Conservation (phyloP, 2,888 invertebrate species). For the Furcula furcula region DNA sequence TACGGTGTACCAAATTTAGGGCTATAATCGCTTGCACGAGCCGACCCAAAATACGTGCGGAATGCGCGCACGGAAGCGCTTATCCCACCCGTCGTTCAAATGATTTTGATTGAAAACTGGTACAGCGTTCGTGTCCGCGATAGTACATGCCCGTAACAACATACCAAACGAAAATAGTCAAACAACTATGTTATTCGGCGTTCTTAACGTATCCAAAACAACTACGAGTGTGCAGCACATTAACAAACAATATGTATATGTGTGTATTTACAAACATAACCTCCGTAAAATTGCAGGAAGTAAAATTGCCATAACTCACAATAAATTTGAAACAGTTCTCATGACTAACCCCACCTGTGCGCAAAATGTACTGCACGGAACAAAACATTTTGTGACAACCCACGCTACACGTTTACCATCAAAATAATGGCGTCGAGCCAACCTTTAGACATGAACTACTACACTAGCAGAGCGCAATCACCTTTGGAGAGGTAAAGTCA, state of each 20-base stretch:
- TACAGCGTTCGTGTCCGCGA: too few relatives aligned
- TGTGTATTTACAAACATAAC: neutral
- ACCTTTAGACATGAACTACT: constrained; percentile 51
- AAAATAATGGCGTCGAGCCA: constrained; percentile 78
- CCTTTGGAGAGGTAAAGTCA: constrained; percentile 59
- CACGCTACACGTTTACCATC: constrained; percentile 64
- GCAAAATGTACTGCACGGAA: constrained; percentile 42
- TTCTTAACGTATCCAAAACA: neutral
- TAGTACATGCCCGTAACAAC: too few relatives aligned
- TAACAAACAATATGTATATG: neutral
- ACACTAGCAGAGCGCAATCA: constrained; percentile 66
- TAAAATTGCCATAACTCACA: constrained; percentile 12
- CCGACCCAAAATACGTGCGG: too few relatives aligned
- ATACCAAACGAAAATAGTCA: too few relatives aligned
- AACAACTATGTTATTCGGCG: too few relatives aligned
- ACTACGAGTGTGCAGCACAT: neutral
- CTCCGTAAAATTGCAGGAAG: constrained; percentile 5
- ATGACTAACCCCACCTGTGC: constrained; percentile 44
- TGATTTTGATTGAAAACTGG: too few relatives aligned
- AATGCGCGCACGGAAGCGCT: too few relatives aligned
- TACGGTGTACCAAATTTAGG: too few relatives aligned
- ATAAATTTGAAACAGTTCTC: constrained; percentile 25
- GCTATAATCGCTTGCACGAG: too few relatives aligned
- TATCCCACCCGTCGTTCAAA: too few relatives aligned
- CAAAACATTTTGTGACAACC: constrained; percentile 63